Conservation (phyloP, 2,888 invertebrate genomes). For the Cantharis lateralis region DNA sequence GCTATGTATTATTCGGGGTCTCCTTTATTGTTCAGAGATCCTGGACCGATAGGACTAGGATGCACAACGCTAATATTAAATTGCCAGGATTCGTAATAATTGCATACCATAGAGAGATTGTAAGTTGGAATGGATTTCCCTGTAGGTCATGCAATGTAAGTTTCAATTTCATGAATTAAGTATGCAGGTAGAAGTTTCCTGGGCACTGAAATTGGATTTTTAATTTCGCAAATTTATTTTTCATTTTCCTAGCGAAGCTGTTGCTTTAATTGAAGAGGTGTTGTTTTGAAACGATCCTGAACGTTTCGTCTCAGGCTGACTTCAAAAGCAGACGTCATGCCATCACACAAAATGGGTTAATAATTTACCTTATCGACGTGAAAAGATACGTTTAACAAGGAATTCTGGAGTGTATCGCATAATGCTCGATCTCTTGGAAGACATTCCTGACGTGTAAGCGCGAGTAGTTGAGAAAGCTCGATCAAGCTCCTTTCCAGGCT, state of each 20-base stretch:
- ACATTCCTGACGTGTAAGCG: constrained; percentile 68
- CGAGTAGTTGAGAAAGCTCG: constrained; percentile 65
- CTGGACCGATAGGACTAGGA: constrained; percentile 15
- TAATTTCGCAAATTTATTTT: too few species aligned
- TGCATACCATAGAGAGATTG: neutral
- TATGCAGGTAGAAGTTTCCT: too few species aligned
- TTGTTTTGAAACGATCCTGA: neutral
- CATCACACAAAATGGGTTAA: constrained; percentile 3
- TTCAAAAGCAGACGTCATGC: neutral
- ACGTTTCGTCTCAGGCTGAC: neutral
- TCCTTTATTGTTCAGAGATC: constrained; percentile 13
- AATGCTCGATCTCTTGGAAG: constrained; percentile 70
- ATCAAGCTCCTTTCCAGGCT: constrained; percentile 63
- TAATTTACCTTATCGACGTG: constrained; percentile 64
- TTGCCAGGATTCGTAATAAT: constrained; percentile 11
- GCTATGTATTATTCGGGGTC: constrained; percentile 12
- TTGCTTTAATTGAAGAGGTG: neutral
- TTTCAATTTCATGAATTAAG: neutral
- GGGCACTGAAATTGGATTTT: too few species aligned
- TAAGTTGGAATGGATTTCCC: constrained; percentile 1
- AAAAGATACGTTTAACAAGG: constrained; percentile 69
- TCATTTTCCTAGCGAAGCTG: too few species aligned
- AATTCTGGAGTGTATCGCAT: constrained; percentile 76
- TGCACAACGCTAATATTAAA: constrained; percentile 19
- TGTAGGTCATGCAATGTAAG: neutral